Percentiles rank a stretch among this genome's conserved stretches.
phyloP scores from a whole-genome alignment of 2,888 invertebrate genomes.

The Oegoconia quadripuncta region DNA sequence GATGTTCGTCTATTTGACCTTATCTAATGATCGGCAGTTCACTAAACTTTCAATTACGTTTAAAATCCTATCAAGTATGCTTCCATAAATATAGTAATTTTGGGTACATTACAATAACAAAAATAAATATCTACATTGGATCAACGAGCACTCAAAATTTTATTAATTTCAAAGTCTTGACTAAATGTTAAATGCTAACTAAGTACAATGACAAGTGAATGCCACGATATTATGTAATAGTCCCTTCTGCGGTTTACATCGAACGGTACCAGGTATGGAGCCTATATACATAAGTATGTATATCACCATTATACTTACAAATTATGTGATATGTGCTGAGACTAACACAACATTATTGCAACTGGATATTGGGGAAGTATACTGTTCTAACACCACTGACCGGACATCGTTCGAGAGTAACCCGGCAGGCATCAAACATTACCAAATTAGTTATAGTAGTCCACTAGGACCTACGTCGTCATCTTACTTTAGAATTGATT shows the following conservation, averaged over 20 bases:
- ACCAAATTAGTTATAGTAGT: constrained; percentile 20
- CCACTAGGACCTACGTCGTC: constrained; percentile 30
- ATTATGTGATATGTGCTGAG: too few species aligned
- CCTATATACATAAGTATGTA: too few species aligned
- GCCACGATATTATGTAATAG: constrained; percentile 24
- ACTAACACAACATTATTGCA: too few species aligned
- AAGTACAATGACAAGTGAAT: constrained; percentile 66
- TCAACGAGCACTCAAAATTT: constrained; percentile 69
- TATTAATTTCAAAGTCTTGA: constrained; percentile 65
- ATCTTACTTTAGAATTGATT: constrained; percentile 23
- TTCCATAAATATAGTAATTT: constrained; percentile 70
- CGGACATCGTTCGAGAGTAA: constrained; percentile 2
- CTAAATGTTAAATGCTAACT: constrained; percentile 69
- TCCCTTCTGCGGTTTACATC: constrained; percentile 6
- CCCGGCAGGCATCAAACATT: constrained; percentile 10
- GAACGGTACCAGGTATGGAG: constrained; percentile 4
- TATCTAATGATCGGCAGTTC: constrained; percentile 25
- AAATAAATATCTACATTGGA: constrained; percentile 78
- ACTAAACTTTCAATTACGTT: constrained; percentile 37
- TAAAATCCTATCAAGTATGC: constrained; percentile 47
- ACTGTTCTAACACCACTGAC: too few species aligned
- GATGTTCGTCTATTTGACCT: constrained; percentile 25
- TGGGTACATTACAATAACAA: constrained; percentile 75
- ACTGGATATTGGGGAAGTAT: too few species aligned
- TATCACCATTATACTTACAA: too few species aligned